Evolutionary conservation across 2,113 vertebrate genomes (phyloP).

Genomic region (Otus sunia): DNA sequence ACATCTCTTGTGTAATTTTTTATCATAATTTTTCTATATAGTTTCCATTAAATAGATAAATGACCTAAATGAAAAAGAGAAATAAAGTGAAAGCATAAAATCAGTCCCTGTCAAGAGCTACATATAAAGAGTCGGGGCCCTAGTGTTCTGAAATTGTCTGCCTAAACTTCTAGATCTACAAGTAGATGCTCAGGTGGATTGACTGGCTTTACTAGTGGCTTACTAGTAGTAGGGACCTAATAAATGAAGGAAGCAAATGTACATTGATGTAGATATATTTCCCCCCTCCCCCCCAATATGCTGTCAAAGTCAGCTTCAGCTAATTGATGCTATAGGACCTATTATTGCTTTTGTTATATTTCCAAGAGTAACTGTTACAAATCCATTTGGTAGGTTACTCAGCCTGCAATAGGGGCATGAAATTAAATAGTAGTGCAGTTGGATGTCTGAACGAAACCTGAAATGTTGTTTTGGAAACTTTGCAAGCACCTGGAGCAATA

Average conservation of each 20-base stretch:
- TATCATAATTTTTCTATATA: constrained; percentile 44
- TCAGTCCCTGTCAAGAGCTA: constrained; percentile 45
- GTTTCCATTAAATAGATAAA: constrained; percentile 58
- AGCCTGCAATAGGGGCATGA: background rate
- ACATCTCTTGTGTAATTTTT: constrained; percentile 39
- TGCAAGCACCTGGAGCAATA: background rate
- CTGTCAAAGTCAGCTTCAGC: background rate
- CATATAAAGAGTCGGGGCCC: background rate
- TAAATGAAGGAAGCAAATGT: background rate
- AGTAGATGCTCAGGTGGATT: background rate
- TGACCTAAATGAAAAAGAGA: constrained; percentile 39
- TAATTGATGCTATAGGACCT: background rate
- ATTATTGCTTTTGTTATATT: background rate
- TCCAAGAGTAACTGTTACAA: background rate
- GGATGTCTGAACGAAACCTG: background rate
- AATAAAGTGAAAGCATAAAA: constrained; percentile 38
- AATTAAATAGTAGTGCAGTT: background rate
- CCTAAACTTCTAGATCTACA: background rate
- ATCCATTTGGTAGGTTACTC: background rate
- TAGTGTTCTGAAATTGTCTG: background rate
- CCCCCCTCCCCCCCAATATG: background rate
- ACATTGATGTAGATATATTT: background rate
- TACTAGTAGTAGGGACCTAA: background rate
- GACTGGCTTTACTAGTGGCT: background rate
- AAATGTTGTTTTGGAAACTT: constrained; percentile 15